These are phyloP conservation scores for Acanthochromis polyacanthus DNA, from an alignment of 2,113 vertebrate species.

Conservation along the genomic window DNA sequence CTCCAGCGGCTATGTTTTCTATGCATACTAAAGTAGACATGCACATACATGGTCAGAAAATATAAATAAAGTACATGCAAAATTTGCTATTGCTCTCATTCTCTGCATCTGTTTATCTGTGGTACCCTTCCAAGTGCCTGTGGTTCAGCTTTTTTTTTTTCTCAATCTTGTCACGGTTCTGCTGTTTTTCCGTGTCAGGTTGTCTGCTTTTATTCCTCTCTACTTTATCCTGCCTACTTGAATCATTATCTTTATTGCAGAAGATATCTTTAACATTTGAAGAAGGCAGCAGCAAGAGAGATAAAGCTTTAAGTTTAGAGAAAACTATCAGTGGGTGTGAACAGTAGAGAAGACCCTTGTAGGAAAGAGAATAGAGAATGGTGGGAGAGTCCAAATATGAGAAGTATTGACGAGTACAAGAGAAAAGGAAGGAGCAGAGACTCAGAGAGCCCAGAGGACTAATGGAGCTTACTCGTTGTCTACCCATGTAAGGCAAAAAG, in stretches of 20 bases:
- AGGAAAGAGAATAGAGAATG: constrained; percentile 17
- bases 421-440: constrained; percentile 59
- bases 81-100: not conserved
- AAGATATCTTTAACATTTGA: not conserved
- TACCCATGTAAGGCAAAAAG: constrained; percentile 82
- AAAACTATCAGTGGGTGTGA: not conserved
- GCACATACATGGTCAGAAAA: constrained; percentile 13
- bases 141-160: not conserved
- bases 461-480: constrained; percentile 62
- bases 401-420: constrained; percentile 45
- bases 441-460: constrained; percentile 40
- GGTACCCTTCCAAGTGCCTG: not conserved
- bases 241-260: not conserved
- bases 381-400: constrained; percentile 49
- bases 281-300: not conserved
- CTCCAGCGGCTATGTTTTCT: constrained; percentile 81
- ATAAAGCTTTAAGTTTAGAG: not conserved
- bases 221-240: not conserved
- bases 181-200: not conserved
- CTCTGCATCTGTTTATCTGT: not conserved
- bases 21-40: constrained; percentile 38
- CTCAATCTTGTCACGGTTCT: not conserved
- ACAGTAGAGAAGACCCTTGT: not conserved
- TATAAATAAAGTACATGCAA: constrained; percentile 22
- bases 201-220: not conserved